A percentile compares a stretch with the other conserved stretches of the same genome.
These are phyloP conservation scores for Bimastos eiseni DNA, from an alignment of 2,888 invertebrate genomes.

Conservation along the genomic window DNA sequence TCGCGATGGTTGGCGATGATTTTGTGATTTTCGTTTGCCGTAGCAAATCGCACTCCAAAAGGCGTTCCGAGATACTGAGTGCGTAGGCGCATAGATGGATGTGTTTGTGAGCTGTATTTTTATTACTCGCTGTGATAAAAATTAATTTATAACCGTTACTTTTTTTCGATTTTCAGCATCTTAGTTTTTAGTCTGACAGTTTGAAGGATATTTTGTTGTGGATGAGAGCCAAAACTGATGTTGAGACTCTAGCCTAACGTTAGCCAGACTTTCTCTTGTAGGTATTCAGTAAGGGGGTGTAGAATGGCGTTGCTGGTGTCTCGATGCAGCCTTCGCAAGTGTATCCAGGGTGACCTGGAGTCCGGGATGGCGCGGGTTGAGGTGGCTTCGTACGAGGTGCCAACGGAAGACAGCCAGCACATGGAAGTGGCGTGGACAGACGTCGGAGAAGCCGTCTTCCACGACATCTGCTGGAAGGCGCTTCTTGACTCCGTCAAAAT, in stretches of 20 bases:
- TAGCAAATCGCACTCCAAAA: not conserved
- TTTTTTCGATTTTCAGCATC: not conserved
- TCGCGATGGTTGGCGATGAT: not conserved
- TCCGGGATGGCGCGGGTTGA: conserved; percentile 41
- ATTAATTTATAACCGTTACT: not conserved
- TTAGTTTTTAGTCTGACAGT: not conserved
- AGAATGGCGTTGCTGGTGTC: not conserved
- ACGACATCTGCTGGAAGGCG: conserved; percentile 48
- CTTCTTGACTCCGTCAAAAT: conserved; percentile 41
- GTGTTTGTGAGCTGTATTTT: not conserved
- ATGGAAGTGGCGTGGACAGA: conserved; percentile 44
- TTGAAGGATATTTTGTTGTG: not conserved
- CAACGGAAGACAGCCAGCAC: conserved; percentile 35
- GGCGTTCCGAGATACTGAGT: not conserved
- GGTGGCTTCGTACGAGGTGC: conserved; percentile 39
- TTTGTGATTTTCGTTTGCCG: not conserved
- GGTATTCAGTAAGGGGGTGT: not conserved
- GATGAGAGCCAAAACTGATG: not conserved
- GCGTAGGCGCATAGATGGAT: not conserved
- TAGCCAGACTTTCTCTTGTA: not conserved
- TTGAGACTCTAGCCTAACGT: not conserved
- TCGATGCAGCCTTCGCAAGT: conserved; percentile 40
- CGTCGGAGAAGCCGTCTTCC: conserved; percentile 47
- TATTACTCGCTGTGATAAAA: not conserved
- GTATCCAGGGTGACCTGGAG: conserved; percentile 41